Percentiles rank a stretch among this genome's conserved stretches.
Evolutionary conservation across 2,888 invertebrate species (phyloP).

Genomic region (Acleris holmiana): DNA sequence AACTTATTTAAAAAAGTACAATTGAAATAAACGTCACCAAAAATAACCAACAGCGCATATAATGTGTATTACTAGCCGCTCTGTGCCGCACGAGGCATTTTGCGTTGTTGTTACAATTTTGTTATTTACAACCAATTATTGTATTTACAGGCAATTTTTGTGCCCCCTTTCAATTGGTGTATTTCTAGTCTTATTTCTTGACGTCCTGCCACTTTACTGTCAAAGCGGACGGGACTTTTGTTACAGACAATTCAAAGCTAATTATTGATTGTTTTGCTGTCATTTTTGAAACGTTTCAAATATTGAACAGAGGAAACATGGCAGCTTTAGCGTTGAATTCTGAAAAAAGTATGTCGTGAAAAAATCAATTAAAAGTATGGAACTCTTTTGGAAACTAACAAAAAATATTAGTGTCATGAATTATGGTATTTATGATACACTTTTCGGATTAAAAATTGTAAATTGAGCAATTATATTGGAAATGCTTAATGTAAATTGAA

Average conservation of each 20-base stretch:
- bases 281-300: constrained; percentile 5
- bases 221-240: constrained; percentile 3
- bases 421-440: constrained; percentile 44
- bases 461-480: constrained; percentile 51
- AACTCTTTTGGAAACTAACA: constrained; percentile 40
- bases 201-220: constrained; percentile 16
- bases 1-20: neutral
- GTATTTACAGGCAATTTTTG: constrained; percentile 25
- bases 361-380: constrained; percentile 38
- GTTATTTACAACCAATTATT: constrained; percentile 25
- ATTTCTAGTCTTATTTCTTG: constrained; percentile 74
- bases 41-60: constrained; percentile 68
- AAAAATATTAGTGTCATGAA: constrained; percentile 36
- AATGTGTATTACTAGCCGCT: constrained; percentile 67
- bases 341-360: constrained; percentile 48
- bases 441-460: constrained; percentile 52
- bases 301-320: constrained; percentile 7
- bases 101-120: constrained; percentile 58
- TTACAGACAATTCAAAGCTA: constrained; percentile 18
- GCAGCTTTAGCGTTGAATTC: constrained; percentile 28
- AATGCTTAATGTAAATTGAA: constrained; percentile 55
- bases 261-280: constrained; percentile 21
- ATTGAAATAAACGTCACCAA: constrained; percentile 16
- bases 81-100: constrained; percentile 74
- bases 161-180: constrained; percentile 62